A percentile compares a stretch with the other conserved stretches of the same genome.
These are phyloP conservation scores for Elegia similella DNA, from an alignment of 2,888 invertebrate species.

Conservation along the genomic window DNA sequence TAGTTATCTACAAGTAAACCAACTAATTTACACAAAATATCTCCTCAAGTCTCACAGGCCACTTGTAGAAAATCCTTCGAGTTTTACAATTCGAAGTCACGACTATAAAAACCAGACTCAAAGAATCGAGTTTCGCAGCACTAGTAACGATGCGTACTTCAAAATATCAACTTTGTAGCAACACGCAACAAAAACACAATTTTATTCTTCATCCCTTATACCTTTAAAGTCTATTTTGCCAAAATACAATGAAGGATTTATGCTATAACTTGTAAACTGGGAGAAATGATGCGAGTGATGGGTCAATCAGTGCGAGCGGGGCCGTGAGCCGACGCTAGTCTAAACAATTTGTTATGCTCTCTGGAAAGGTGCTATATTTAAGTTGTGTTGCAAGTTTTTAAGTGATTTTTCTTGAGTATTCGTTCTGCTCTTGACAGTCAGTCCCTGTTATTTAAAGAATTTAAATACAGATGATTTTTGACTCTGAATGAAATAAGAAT, in stretches of 20 bases:
- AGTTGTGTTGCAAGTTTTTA: background rate
- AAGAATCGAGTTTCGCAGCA: background rate
- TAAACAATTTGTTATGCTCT: constrained; percentile 13
- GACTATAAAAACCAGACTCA: background rate
- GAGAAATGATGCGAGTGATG: constrained; percentile 7
- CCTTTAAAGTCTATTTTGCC: background rate
- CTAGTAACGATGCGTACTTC: background rate
- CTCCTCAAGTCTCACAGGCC: too few relatives aligned
- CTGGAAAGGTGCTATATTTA: background rate
- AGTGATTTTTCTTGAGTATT: background rate
- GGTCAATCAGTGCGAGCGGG: constrained; percentile 13
- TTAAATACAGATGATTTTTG: background rate
- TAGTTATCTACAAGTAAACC: too few relatives aligned
- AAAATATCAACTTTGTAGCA: background rate
- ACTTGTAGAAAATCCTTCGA: too few relatives aligned
- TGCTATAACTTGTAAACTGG: constrained; percentile 7
- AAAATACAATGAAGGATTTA: background rate
- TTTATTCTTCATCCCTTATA: background rate
- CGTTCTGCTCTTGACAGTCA: too few relatives aligned
- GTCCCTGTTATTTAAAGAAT: too few relatives aligned
- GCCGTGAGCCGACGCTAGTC: background rate
- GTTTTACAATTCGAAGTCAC: too few relatives aligned
- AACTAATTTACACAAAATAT: too few relatives aligned
- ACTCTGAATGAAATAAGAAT: constrained; percentile 18
- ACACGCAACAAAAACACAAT: background rate